phyloP scores from a whole-genome alignment of 2,888 invertebrate species.

The Cataglyphis cursor region DNA sequence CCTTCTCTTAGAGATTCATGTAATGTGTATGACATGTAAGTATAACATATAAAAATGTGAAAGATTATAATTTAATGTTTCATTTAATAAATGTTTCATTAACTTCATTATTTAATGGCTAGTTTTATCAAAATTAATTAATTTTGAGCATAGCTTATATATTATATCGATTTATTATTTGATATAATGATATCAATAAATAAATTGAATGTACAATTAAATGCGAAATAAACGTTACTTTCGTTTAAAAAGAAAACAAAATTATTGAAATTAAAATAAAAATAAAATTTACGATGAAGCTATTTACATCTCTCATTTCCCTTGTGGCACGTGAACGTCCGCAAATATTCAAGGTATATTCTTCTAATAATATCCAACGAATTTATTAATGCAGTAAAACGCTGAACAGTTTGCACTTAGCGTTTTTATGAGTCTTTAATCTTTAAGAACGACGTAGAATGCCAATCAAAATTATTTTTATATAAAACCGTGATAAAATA shows the following conservation, averaged over 20 bases:
- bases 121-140: neutral
- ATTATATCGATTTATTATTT: neutral
- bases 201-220: slow-evolving; percentile 4
- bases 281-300: slow-evolving; percentile 22
- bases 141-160: neutral
- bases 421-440: slow-evolving; percentile 35
- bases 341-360: slow-evolving; percentile 26
- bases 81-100: neutral
- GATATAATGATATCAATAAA: neutral
- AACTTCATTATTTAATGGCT: neutral
- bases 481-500: slow-evolving; percentile 26
- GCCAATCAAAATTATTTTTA: slow-evolving; percentile 21
- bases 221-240: slow-evolving; percentile 28
- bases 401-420: neutral
- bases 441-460: neutral
- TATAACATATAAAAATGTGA: neutral
- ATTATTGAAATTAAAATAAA: slow-evolving; percentile 39
- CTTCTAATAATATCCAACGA: slow-evolving; percentile 34
- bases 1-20: neutral
- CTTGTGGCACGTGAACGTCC: slow-evolving; percentile 1
- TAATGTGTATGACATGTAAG: neutral
- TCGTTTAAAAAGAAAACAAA: slow-evolving; percentile 15
- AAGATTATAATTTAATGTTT: neutral
- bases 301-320: slow-evolving; percentile 27
- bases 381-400: slow-evolving; percentile 38